These are phyloP conservation scores for Aplodontia rufa DNA, from an alignment of 2,113 vertebrate genomes.

Conservation along the genomic window DNA sequence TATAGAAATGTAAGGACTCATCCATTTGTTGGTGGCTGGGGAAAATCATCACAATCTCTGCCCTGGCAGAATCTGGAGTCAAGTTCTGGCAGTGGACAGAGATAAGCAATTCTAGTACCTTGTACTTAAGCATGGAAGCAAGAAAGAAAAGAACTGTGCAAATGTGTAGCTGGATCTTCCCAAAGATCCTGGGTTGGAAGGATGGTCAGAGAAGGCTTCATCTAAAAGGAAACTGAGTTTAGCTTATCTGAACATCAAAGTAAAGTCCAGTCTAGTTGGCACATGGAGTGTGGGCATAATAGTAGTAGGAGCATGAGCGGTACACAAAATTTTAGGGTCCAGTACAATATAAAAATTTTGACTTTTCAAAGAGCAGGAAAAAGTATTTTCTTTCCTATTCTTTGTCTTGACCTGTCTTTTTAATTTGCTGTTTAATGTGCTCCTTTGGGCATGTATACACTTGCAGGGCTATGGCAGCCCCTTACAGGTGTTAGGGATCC, in stretches of 20 bases:
- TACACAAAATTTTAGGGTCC: neutral
- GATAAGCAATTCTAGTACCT: neutral
- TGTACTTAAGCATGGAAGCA: neutral
- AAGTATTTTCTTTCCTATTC: neutral
- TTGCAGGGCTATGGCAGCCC: neutral
- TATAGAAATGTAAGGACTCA: neutral
- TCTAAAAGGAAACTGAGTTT: neutral
- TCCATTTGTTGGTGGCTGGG: neutral
- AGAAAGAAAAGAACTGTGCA: neutral
- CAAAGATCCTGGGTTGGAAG: neutral
- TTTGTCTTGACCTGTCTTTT: neutral
- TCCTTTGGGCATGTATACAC: neutral
- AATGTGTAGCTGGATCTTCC: neutral
- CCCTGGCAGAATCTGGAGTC: neutral
- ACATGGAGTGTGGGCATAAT: neutral
- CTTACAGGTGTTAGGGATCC: neutral
- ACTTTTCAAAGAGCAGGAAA: neutral
- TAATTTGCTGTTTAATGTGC: neutral
- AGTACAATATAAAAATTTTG: neutral
- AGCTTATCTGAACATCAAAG: neutral
- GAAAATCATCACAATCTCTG: neutral
- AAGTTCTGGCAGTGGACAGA: neutral
- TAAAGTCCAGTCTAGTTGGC: neutral
- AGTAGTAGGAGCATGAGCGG: too few species aligned
- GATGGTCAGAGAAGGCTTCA: neutral